Evolutionary conservation across 1,140 invertebrate species (phyloP), one percentile per base, ranked within the genome.

Genomic region (Charaxes varanes): DNA sequence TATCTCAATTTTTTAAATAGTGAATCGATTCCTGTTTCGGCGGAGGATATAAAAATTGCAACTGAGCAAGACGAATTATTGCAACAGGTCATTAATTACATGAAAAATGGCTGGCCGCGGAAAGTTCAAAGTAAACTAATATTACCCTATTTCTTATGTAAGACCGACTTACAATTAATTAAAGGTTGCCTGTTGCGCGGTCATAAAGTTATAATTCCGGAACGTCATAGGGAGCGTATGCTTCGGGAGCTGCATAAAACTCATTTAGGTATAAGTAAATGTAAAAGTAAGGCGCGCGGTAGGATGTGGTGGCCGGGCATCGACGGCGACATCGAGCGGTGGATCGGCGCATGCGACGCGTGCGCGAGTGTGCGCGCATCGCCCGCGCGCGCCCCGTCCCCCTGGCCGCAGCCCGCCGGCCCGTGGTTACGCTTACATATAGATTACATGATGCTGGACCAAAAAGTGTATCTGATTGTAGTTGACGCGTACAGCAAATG

Each of bases 81-180:
- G 6, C 7, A 34, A 22, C 53, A 37, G 0, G 59, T 62, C 0
- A 30, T 31, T n/a, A 54, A 47, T 10, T 60, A 56, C 30, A 51
- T 60, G 37, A 17, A 37, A 11, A 12, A 31, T 3, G 50, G 60
- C 6, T 63, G 56, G 53, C 56, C 53, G n/a, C 28, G 50, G 4
- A 60, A 59, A 37, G 57, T 60, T n/a, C n/a, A 15, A 12, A 50
- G 54, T 49, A 52, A 49, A 27, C 5, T n/a, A 8, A 38, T 61
- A 27, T 19, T 34, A 13, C 57, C 48, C 3, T 61, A 49, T 49
- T 64, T 55, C 41, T 11, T 44, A 8, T 61, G 57, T 31, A 64
- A 49, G 33, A 33, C 30, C 4, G 51, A 61, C 11, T 37, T 64
- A 46, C 31, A 55, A 36, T 4, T 50, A 4, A 18, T 40, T n/a